Percentiles rank a stretch among this genome's conserved stretches.
Conservation (phyloP, 2,888 invertebrate genomes). For the Quadroppia sp. region DNA sequence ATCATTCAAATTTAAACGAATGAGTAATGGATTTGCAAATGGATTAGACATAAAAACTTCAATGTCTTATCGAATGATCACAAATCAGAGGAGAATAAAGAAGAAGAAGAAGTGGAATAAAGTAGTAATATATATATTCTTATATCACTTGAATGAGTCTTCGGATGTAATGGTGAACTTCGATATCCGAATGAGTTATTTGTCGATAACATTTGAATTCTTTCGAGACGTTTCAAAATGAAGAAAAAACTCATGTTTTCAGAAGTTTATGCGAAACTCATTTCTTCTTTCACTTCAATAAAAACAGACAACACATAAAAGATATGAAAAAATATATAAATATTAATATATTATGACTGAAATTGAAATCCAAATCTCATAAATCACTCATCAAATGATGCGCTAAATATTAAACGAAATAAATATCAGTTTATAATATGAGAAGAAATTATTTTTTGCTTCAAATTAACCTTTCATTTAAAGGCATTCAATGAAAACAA, state of each 20-base stretch:
- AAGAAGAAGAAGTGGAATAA: no score
- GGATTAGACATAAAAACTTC: neutral
- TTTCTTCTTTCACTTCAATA: neutral
- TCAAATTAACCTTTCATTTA: no score
- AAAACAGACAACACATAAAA: neutral
- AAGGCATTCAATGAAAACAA: no score
- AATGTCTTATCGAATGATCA: neutral
- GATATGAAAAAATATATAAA: neutral
- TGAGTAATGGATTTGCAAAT: neutral
- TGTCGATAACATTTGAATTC: neutral
- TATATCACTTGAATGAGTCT: neutral
- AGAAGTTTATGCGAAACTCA: neutral
- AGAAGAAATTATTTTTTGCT: no score
- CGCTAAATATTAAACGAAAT: constrained; percentile 16
- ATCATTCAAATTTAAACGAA: neutral
- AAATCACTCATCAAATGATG: constrained; percentile 13
- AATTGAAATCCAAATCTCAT: neutral
- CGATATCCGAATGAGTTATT: neutral
- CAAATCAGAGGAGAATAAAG: no score
- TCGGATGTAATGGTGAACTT: neutral
- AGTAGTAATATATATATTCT: no score
- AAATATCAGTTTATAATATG: neutral
- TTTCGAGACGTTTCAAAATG: neutral
- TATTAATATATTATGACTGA: neutral
- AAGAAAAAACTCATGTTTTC: neutral